Evolutionary conservation across 2,113 vertebrate genomes (phyloP), one percentile per base, ranked within the genome.

Genomic region (Echinops telfairi): DNA sequence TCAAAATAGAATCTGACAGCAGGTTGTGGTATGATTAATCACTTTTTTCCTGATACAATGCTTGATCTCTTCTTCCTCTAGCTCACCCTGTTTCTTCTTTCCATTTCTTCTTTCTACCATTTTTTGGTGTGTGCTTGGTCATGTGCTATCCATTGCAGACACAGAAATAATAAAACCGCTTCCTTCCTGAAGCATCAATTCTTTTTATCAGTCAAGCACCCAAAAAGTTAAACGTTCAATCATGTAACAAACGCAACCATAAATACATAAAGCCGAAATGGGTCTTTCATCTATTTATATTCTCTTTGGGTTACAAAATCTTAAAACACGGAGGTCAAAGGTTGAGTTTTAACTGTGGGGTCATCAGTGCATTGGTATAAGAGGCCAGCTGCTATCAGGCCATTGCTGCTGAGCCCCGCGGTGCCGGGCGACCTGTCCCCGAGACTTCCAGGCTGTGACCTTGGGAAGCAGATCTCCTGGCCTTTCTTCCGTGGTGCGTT

Each of bases 291-390:
- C 38, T 38, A 29, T 22, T 9, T 43, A 4, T 92, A 23, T 77
- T 92, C 22, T 81, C 16, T 83, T 93, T 80, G 36, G 81, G 75
- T 75, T 33, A 31, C 9, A 83, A 85, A 89, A 66, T 47, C 25
- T 91, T 95, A 36, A 79, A 86, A 78, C 3, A 9, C 25, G 64
- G 16, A 58, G 85, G 91, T 71, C 15, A 83, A 70, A 86, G 78
- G 3, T 62, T 87, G 16, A 77, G 16, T 62, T 36, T 92, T 38
- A 82, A 60, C 76, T 60, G 33, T 14, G 25, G 17, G 80, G 23
- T 66, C 16, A 2, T n/a, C 76, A n/a, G 2, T 70, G 60, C 5
- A 0, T 68, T 73, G 57, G 62, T 40, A 73, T 66, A 9, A 19
- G 15, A 33, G 47, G 25, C n/a, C 70, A 71, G 19, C 8, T 15